Evolutionary conservation across 2,797 vertebrate species (phyloP), one percentile per base, ranked within the genome.

Genomic region (Nyctibius grandis): DNA sequence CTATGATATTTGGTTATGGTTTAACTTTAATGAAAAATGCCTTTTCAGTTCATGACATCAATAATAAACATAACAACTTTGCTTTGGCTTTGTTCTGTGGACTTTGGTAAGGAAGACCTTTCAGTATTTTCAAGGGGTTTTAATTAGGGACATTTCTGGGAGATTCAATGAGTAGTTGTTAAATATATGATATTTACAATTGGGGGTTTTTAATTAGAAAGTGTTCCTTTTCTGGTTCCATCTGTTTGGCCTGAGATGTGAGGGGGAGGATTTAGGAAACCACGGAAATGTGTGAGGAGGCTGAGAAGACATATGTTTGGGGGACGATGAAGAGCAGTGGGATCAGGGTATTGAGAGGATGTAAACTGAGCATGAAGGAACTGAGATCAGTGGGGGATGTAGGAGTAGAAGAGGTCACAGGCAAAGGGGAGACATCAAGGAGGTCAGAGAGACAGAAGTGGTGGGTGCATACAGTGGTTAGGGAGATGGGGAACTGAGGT

Each of bases 131-230:
- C 48, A 93, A 18, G 29, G 33, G 22, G 29, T 56, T 88, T 91
- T 91, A 79, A 75, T 92, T 89, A 87, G 29, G 48, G 59, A 38
- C 22, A 57, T 54, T 91, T 92, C 44, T 26, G 40, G 84, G 44
- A 80, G 13, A 77, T 70, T 90, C 48, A 63, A 31, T n/a, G 7
- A 68, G 28, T 54, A 59, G 22, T 26, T 85, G 79, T 87, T 64
- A 89, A 90, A 84, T 47, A 72, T 13, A 42, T 57, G 25, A 79
- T 81, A 86, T 85, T 91, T 95, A 76, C 40, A 81, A 11, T 22
- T 86, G 34, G 40, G 88, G 15, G 6, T n/a, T 84, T 96, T 95
- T 51, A 86, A 75, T 90, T 91, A 90, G 44, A 79, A 94, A 26
- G 16, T 56, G 23, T 78, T 85, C 11, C 19, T 45, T 87, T 79